Percentiles rank a stretch among this genome's conserved stretches.
Conservation (phyloP, 2,113 vertebrate genomes). For the Otocyon megalotis region DNA sequence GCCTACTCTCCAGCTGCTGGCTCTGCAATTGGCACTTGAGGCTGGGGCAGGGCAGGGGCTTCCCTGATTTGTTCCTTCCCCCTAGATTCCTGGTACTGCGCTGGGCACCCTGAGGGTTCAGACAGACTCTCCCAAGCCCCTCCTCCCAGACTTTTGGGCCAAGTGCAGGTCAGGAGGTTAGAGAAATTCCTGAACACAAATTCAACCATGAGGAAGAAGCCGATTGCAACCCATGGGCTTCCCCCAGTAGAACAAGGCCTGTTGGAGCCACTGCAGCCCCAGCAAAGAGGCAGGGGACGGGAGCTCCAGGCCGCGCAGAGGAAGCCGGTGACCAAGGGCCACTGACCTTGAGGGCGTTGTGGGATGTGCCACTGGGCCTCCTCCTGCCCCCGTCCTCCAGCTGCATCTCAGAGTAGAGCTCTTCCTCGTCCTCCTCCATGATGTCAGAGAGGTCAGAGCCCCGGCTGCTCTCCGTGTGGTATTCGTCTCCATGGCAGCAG, state of each 20-base stretch:
- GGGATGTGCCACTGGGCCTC: slow-evolving; percentile 92
- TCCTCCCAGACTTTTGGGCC: background rate
- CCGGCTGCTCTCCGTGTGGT: slow-evolving; percentile 97
- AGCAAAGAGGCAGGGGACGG: background rate
- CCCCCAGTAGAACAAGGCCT: rapidly evolving
- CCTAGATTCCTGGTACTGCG: background rate
- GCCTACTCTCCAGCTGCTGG: rapidly evolving
- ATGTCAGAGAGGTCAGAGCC: slow-evolving; percentile 98
- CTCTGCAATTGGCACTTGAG: rapidly evolving
- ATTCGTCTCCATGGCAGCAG: slow-evolving; percentile 95
- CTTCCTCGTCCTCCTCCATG: slow-evolving; percentile 99
- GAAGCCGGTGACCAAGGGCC: rapidly evolving
- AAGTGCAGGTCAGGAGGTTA: too few species aligned
- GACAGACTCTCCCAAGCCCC: background rate
- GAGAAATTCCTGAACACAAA: rapidly evolving
- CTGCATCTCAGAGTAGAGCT: slow-evolving; percentile 98
- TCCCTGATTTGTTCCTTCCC: background rate
- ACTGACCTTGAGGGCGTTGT: slow-evolving; percentile 95
- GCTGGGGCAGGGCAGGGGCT: rapidly evolving
- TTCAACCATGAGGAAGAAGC: background rate
- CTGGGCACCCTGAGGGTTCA: background rate
- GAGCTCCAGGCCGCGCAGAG: rapidly evolving
- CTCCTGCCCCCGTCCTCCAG: slow-evolving; percentile 94
- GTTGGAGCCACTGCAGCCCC: background rate
- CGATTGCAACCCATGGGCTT: rapidly evolving